Evolutionary conservation across 2,888 invertebrate species (phyloP).

Genomic region (Phytoseiulus persimilis): DNA sequence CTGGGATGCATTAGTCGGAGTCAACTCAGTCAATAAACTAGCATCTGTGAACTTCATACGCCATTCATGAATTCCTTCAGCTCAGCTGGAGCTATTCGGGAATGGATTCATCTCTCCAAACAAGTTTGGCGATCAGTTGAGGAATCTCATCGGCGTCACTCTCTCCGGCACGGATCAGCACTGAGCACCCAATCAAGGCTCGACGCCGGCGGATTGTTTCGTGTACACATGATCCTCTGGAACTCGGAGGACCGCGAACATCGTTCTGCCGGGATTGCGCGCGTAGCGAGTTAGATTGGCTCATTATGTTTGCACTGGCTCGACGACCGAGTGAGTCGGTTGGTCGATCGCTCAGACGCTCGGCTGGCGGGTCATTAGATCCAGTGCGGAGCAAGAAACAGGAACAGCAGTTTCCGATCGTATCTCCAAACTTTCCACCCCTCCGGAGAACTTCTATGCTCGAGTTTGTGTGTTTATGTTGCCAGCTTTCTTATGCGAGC

Average conservation of each 20-base stretch:
- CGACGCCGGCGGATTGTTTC: not conserved
- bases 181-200: no score
- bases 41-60: no score
- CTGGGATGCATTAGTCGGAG: no score
- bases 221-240: not conserved
- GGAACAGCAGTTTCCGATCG: not conserved
- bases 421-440: not conserved
- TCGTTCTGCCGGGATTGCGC: not conserved
- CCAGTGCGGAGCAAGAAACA: not conserved
- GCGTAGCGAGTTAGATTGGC: not conserved
- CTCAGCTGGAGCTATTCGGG: no score
- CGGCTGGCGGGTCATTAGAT: not conserved
- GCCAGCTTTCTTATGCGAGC: not conserved
- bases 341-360: not conserved
- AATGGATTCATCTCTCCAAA: not conserved
- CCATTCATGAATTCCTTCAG: no score
- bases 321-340: not conserved
- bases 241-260: not conserved
- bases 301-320: not conserved
- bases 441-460: not conserved
- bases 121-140: no score
- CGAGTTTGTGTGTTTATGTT: not conserved
- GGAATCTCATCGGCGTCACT: no score
- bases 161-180: no score
- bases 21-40: no score